Evolutionary conservation across 2,888 invertebrate species (phyloP).

Genomic region (Eupithecia tripunctaria): DNA sequence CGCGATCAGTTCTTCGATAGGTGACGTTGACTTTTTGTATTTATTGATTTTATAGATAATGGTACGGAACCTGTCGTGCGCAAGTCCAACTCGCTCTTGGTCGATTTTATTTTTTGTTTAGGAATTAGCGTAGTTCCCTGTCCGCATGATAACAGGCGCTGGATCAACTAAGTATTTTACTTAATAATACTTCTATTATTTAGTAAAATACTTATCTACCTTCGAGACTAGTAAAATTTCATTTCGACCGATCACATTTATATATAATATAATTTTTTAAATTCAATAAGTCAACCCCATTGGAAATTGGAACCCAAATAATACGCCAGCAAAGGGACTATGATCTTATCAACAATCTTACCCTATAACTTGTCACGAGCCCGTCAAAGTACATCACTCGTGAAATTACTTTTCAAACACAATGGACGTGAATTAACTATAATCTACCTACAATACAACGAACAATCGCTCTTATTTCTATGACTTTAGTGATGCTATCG

Average conservation of each 20-base stretch:
- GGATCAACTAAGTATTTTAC: background rate
- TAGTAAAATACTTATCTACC: too few species aligned
- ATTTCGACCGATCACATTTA: background rate
- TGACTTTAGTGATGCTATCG: background rate
- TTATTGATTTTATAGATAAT: too few species aligned
- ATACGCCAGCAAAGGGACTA: background rate
- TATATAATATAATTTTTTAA: too few species aligned
- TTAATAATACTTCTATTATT: background rate
- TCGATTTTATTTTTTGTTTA: too few species aligned
- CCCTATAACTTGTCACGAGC: background rate
- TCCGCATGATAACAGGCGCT: too few species aligned
- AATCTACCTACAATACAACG: background rate
- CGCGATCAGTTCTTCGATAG: too few species aligned
- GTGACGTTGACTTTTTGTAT: too few species aligned
- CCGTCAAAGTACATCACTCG: conserved; percentile 24
- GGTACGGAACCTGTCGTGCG: too few species aligned
- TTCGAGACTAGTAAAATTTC: background rate
- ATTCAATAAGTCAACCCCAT: background rate
- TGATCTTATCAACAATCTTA: background rate
- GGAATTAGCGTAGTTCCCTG: too few species aligned
- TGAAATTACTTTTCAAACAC: conserved; percentile 27
- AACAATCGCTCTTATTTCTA: background rate
- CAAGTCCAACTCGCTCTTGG: too few species aligned
- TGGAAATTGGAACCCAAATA: too few species aligned
- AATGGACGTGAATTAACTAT: conserved; percentile 9